A percentile compares a stretch with the other conserved stretches of the same genome.
Evolutionary conservation across 2,888 invertebrate species (phyloP).

Genomic region (Arctia plantaginis): DNA sequence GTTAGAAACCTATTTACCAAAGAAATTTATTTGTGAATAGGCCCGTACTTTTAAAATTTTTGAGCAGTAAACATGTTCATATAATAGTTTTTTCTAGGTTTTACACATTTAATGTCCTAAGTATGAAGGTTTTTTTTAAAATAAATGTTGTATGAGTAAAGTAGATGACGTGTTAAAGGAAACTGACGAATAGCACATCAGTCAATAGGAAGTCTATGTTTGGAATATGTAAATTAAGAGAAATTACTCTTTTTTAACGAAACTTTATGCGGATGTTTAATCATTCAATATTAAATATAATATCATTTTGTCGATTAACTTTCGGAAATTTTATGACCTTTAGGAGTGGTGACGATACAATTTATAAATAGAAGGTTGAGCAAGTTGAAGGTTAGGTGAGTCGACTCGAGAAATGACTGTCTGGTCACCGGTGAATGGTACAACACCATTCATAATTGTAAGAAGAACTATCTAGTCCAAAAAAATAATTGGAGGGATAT

Average conservation of each 20-base stretch:
- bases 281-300: neutral
- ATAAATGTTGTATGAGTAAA: neutral
- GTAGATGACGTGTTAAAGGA: neutral
- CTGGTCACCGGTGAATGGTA: neutral
- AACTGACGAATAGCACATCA: neutral
- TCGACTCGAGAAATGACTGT: neutral
- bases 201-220: neutral
- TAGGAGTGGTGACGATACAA: neutral
- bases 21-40: neutral
- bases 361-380: neutral
- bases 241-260: neutral
- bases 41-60: neutral
- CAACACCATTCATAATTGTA: neutral
- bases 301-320: neutral
- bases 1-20: neutral
- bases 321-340: neutral
- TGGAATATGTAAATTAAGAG: no score
- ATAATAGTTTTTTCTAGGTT: neutral
- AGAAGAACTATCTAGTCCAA: no score
- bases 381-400: neutral
- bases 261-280: neutral
- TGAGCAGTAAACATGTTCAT: neutral
- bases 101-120: neutral
- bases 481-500: no score
- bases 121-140: neutral